Evolutionary conservation across 1,140 invertebrate species (phyloP).

Genomic region (Babylonia areolata): DNA sequence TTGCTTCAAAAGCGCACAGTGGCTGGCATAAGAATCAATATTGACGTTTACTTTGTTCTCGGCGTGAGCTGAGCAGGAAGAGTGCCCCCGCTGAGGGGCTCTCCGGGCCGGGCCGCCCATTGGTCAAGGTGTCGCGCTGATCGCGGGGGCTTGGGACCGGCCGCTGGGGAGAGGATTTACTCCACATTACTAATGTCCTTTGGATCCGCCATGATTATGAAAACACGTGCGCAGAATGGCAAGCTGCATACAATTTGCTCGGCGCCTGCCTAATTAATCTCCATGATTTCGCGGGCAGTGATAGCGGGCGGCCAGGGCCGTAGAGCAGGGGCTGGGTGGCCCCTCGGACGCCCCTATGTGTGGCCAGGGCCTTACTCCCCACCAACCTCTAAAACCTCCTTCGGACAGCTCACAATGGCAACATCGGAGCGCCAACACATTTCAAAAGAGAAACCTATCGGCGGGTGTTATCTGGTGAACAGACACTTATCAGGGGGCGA

Average conservation of each 20-base stretch:
- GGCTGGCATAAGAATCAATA: not conserved
- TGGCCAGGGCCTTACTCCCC: constrained; percentile 14
- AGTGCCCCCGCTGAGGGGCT: not conserved
- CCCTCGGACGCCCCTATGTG: constrained; percentile 11
- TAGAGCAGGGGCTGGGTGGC: not conserved
- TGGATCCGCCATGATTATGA: constrained; percentile 33
- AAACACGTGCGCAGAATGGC: constrained; percentile 38
- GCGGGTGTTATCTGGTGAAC: not conserved
- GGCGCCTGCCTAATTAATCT: constrained; percentile 39
- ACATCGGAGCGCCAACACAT: constrained; percentile 27
- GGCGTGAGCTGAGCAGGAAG: not conserved
- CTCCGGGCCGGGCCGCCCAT: not conserved
- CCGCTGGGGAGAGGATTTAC: constrained; percentile 21
- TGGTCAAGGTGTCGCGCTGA: constrained; percentile 15
- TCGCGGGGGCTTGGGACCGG: not conserved
- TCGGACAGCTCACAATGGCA: not conserved
- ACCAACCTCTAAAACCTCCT: not conserved
- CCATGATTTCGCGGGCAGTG: constrained; percentile 25
- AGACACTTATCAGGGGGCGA: not conserved
- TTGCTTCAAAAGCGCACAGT: constrained; percentile 12
- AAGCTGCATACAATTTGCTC: constrained; percentile 24
- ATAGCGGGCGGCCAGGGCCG: constrained; percentile 13
- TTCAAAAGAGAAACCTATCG: constrained; percentile 7
- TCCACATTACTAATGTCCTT: constrained; percentile 38
- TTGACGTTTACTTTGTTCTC: constrained; percentile 14